Evolutionary conservation across 2,113 vertebrate genomes (phyloP).

Genomic region (Lonchura striata): DNA sequence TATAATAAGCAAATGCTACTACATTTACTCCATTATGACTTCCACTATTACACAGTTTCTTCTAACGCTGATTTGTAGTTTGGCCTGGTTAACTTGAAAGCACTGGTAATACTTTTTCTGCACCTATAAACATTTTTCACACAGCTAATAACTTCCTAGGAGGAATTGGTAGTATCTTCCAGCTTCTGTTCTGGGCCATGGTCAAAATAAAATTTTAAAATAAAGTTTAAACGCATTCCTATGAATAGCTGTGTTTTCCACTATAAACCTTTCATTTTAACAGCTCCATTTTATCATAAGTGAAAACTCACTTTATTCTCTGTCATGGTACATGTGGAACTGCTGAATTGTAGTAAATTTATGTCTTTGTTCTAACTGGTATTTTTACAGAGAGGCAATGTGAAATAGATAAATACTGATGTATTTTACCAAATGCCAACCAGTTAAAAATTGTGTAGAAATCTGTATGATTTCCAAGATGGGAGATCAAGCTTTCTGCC

Average conservation of each 20-base stretch:
- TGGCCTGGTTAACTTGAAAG: neutral
- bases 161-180: slow-evolving; percentile 5
- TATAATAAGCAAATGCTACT: slow-evolving; percentile 3
- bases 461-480: slow-evolving; percentile 28
- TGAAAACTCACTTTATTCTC: slow-evolving; percentile 47
- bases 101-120: neutral
- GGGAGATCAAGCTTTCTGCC: slow-evolving; percentile 5
- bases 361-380: slow-evolving; percentile 54
- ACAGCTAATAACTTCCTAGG: neutral
- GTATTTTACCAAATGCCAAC: slow-evolving; percentile 38
- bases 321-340: slow-evolving; percentile 16
- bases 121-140: neutral
- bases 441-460: slow-evolving; percentile 23
- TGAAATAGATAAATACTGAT: slow-evolving; percentile 59
- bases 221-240: slow-evolving; percentile 13
- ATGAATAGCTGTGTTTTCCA: slow-evolving; percentile 27
- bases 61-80: neutral
- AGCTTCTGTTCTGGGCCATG: slow-evolving; percentile 14
- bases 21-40: neutral
- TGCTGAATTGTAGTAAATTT: slow-evolving; percentile 47
- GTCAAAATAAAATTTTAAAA: slow-evolving; percentile 53
- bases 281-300: slow-evolving; percentile 30
- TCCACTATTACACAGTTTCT: neutral
- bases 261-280: slow-evolving; percentile 52
- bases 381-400: slow-evolving; percentile 48